Conservation (phyloP, 2,797 vertebrate genomes). For the Champsocephalus esox region DNA sequence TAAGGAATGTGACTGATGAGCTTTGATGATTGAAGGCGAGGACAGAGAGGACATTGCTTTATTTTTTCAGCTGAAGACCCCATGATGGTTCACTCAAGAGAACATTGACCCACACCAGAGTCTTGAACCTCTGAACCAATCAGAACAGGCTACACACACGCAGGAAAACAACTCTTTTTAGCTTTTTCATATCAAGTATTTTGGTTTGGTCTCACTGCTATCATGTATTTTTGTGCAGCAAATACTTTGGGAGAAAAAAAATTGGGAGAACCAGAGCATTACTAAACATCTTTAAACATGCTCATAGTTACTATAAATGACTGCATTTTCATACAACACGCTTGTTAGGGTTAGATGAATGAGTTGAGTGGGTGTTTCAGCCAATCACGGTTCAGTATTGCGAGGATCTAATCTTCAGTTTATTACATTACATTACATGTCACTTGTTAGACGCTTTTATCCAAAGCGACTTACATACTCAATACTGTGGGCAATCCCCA, state of each 20-base stretch:
- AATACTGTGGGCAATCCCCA: no score
- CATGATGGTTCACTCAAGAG: conserved; percentile 43
- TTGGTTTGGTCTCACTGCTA: conserved; percentile 1
- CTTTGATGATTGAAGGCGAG: conserved; percentile 42
- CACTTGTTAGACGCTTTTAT: no score
- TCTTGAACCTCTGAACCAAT: conserved; percentile 35
- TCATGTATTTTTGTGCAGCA: background rate
- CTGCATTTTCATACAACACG: background rate
- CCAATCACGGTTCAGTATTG: background rate
- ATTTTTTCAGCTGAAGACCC: conserved; percentile 79
- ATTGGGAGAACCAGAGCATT: no score
- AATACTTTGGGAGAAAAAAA: no score
- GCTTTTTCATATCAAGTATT: conserved; percentile 5
- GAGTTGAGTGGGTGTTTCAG: background rate
- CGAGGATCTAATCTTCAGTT: background rate
- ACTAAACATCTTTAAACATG: no score
- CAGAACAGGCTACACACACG: conserved; percentile 22
- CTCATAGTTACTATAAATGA: background rate
- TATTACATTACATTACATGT: no score
- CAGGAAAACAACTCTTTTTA: conserved; percentile 28
- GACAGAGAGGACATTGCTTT: conserved; percentile 53
- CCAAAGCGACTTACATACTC: no score
- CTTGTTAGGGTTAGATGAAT: no score
- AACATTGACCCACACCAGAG: conserved; percentile 49
- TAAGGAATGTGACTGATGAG: conserved; percentile 34